phyloP scores from a whole-genome alignment of 2,888 invertebrate species.

The Mallateleia sp. region DNA sequence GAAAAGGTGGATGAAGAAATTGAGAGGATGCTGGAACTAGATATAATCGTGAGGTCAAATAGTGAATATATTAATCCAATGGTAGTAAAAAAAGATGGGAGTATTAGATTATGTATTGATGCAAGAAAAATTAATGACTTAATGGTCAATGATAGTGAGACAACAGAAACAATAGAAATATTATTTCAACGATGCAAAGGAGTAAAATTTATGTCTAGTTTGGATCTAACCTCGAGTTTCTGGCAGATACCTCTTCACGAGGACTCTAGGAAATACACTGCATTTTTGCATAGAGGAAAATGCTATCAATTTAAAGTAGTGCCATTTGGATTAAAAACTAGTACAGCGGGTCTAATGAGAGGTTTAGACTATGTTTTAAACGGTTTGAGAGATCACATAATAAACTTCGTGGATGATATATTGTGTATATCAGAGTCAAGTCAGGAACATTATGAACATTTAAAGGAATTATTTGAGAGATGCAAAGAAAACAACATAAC shows the following conservation, averaged over 20 bases:
- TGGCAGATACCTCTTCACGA: slow-evolving; percentile 5
- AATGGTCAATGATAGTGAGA: background rate
- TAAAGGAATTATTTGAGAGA: background rate
- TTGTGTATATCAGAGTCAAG: background rate
- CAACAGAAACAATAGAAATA: background rate
- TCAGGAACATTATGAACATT: background rate
- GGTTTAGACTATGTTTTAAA: background rate
- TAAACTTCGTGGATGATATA: background rate
- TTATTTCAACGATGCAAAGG: background rate
- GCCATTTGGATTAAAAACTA: too few relatives aligned
- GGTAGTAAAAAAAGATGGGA: too few relatives aligned
- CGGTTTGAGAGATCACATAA: background rate
- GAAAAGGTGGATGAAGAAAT: too few relatives aligned
- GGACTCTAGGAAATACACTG: background rate
- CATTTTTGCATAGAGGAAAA: background rate
- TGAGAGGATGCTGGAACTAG: background rate
- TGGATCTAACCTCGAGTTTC: slow-evolving; percentile 2
- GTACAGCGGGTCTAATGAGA: too few relatives aligned
- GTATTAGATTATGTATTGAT: too few relatives aligned
- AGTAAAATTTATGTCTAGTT: background rate
- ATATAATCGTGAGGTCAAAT: too few relatives aligned
- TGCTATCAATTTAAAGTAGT: too few relatives aligned
- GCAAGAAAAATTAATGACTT: too few relatives aligned
- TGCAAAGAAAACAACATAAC: background rate
- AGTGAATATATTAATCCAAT: background rate